Evolutionary conservation across 2,888 invertebrate species (phyloP), one percentile per base, ranked within the genome.

Genomic region (Cryptocheilus praepositus): DNA sequence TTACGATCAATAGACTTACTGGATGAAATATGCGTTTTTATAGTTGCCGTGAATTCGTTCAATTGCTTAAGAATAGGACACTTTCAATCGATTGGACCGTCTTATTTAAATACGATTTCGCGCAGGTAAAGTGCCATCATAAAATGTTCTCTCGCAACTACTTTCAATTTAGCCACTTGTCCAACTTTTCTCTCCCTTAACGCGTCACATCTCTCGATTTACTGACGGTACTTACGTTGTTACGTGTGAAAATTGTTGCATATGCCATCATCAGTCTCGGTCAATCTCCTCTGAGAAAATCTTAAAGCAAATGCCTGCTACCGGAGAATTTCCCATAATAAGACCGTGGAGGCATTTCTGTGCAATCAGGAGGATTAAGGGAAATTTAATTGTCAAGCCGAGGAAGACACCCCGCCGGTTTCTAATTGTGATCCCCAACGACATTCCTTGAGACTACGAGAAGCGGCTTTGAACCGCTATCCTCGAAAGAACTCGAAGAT

Each of bases 141-240:
- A 53, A 53, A 53, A 53, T 13, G 49, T 4, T 18, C 36, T 36
- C 3, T 36, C 3, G 36, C 36, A 36, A 36, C 36, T 36, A 36
- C 58, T 49, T 18, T 44, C 51, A 52, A 59, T 58, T 36, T 36
- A 64, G 52, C 18, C 25, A n/a, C 36, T 52, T 22, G 43, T 59
- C 44, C 36, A 19, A 0, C n/a, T n/a, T 56, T 49, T 2, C 52
- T 51, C 13, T 5, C 11, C 5, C 44, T 43, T 51, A 64, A 58
- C 59, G 56, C n/a, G 25, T 59, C 59, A 52, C n/a, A 58, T 44
- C 43, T 59, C 36, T 18, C 64, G 28, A 61, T 46, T 64, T 21
- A 61, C 53, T 44, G 44, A 2, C 28, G 28, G 28, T 19, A 36
- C 36, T 36, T 11, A 11, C 8, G 13, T 11, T 11, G 8, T 36